A percentile compares a stretch with the other conserved stretches of the same genome.
Conservation (phyloP, 2,888 invertebrate genomes). For the Sarcophaga rosellei region DNA sequence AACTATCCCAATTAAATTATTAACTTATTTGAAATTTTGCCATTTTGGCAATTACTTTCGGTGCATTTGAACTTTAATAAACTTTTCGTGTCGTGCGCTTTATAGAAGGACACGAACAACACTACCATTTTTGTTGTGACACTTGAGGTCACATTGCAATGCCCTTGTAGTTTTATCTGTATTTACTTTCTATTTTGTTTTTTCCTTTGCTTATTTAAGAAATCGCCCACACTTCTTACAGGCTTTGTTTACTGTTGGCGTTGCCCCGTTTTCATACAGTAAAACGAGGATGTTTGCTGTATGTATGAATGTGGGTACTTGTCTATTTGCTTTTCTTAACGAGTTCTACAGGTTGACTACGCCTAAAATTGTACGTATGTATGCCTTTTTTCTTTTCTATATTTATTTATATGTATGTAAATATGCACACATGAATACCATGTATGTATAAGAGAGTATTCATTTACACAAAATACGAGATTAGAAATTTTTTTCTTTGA, state of each 20-base stretch:
- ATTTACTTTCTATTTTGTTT: slow-evolving; percentile 7
- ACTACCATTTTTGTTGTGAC: background rate
- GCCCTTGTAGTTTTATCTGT: slow-evolving; percentile 49
- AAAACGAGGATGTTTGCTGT: no score
- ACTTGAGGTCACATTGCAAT: slow-evolving; percentile 59
- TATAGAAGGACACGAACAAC: background rate
- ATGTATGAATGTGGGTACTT: no score
- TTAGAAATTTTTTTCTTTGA: background rate
- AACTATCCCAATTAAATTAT: background rate
- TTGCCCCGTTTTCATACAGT: background rate
- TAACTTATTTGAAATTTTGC: background rate
- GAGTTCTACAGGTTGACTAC: slow-evolving; percentile 59
- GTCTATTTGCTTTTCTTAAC: slow-evolving; percentile 15
- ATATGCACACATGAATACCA: no score
- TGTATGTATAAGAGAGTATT: background rate
- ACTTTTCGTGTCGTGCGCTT: slow-evolving; percentile 10
- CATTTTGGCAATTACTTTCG: background rate
- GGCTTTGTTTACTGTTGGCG: background rate
- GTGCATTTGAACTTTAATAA: background rate
- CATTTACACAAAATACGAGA: background rate
- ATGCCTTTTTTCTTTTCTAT: background rate
- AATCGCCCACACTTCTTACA: slow-evolving; percentile 32
- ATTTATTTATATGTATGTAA: no score
- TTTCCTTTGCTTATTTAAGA: background rate
- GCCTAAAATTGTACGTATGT: slow-evolving; percentile 33